Conservation (phyloP, 2,797 vertebrate genomes). For the Carduelis carduelis region DNA sequence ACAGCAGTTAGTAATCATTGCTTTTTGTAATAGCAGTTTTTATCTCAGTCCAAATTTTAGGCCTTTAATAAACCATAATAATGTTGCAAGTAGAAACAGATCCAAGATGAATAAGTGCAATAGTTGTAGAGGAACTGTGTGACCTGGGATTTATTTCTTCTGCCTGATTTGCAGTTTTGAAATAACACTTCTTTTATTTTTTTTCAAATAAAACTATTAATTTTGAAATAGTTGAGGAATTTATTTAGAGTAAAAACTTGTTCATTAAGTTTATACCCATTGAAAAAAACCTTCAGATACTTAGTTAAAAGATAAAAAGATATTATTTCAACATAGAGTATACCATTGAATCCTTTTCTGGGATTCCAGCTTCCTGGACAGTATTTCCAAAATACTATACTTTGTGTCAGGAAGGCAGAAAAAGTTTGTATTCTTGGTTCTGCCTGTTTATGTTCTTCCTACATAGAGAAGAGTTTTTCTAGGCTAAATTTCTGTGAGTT, state of each 20-base stretch:
- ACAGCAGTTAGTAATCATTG: background rate
- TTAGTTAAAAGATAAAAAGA: background rate
- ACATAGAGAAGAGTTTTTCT: background rate
- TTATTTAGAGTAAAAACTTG: background rate
- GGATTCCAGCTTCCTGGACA: background rate
- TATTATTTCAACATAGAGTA: background rate
- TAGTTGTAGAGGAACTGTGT: background rate
- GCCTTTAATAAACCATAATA: background rate
- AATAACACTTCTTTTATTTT: background rate
- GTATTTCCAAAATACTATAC: background rate
- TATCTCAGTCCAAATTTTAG: background rate
- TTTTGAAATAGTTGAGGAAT: background rate
- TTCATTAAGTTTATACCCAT: background rate
- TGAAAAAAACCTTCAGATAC: background rate
- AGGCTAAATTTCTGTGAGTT: background rate
- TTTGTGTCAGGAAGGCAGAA: background rate
- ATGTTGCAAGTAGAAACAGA: slow-evolving; percentile 6
- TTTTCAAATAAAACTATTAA: background rate
- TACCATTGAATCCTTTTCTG: background rate
- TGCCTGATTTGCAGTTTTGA: background rate
- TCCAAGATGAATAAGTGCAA: background rate
- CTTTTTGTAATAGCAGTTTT: background rate
- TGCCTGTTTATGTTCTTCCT: background rate
- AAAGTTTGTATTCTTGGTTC: background rate
- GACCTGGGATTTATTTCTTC: background rate